phyloP scores from a whole-genome alignment of 2,888 invertebrate genomes.

The Hirudinaria manillensis region DNA sequence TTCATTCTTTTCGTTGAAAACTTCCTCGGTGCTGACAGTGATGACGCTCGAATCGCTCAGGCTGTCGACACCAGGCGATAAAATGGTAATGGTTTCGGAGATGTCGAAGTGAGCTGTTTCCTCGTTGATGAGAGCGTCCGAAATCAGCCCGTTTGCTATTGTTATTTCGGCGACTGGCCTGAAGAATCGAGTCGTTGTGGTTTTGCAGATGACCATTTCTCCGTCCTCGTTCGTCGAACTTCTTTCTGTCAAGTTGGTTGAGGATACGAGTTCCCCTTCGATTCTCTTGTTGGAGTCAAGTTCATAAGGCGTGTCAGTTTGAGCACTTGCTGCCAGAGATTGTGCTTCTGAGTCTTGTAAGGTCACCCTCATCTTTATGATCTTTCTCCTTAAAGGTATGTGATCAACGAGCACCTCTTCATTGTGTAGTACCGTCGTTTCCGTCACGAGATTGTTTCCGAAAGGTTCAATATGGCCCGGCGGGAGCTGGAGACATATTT shows the following conservation, averaged over 20 bases:
- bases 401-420: slow-evolving; percentile 20
- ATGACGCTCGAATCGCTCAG: slow-evolving; percentile 21
- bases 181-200: slow-evolving; percentile 31
- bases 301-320: background rate
- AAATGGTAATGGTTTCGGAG: slow-evolving; percentile 24
- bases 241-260: slow-evolving; percentile 23
- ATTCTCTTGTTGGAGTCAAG: slow-evolving; percentile 17
- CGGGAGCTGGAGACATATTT: slow-evolving; percentile 30
- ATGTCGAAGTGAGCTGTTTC: slow-evolving; percentile 28
- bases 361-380: slow-evolving; percentile 29
- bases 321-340: background rate
- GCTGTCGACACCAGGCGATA: slow-evolving; percentile 28
- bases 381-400: slow-evolving; percentile 29
- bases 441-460: slow-evolving; percentile 32
- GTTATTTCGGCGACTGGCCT: slow-evolving; percentile 31
- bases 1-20: slow-evolving; percentile 23
- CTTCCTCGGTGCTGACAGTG: slow-evolving; percentile 23
- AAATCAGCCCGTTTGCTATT: slow-evolving; percentile 23
- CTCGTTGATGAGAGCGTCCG: slow-evolving; percentile 23
- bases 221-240: slow-evolving; percentile 26
- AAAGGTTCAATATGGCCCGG: slow-evolving; percentile 31
- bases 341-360: slow-evolving; percentile 22
- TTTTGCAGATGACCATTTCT: slow-evolving; percentile 18
- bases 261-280: slow-evolving; percentile 29
- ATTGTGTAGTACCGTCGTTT: slow-evolving; percentile 32